Evolutionary conservation across 2,797 vertebrate species (phyloP), one percentile per base, ranked within the genome.

Genomic region (Sebastiscus tertius): DNA sequence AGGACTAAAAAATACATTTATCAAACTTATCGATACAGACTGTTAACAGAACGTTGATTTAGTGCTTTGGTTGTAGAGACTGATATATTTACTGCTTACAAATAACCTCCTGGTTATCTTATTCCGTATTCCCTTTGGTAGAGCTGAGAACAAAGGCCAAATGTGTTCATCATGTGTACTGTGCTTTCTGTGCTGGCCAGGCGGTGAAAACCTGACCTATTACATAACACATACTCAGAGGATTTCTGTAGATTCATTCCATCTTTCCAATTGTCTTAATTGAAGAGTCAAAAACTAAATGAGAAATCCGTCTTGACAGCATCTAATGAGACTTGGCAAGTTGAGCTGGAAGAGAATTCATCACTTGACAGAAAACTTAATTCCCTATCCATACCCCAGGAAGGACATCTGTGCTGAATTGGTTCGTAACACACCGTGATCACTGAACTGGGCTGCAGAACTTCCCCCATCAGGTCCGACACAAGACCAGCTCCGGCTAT

Each of bases 401-500:
- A 87, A 58, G 85, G 81, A 87, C 66, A 82, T 80, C 81, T 89
- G 87, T 74, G 76, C 71, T 81, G 66, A 85, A 92, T 83, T 86
- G 89, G 81, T 84, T 88, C 74, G 69, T 87, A 85, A 88, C 87
- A 70, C 56, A 76, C 60, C 75, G 9, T 85, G 88, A 72, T 90
- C 82, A 55, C 27, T 88, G 72, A 89, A 84, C 70, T 72, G 67
- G 82, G 63, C 22, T 83, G 86, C 80, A 83, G 88, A 88, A 76
- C 68, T 63, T 80, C 39, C 36, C 36, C 66, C 80, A 87, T 90
- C 83, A 84, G 78, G 82, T 82, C 81, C 80, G 80, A 85, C 79
- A 81, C 63, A 68, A 83, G 83, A 80, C 59, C 67, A 27, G 75
- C 70, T 63, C 65, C 10, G 2, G 72, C 79, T 87, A 60, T 74